These are phyloP conservation scores for Anthonomus grandis DNA, from an alignment of 1,140 invertebrate genomes.

Conservation along the genomic window DNA sequence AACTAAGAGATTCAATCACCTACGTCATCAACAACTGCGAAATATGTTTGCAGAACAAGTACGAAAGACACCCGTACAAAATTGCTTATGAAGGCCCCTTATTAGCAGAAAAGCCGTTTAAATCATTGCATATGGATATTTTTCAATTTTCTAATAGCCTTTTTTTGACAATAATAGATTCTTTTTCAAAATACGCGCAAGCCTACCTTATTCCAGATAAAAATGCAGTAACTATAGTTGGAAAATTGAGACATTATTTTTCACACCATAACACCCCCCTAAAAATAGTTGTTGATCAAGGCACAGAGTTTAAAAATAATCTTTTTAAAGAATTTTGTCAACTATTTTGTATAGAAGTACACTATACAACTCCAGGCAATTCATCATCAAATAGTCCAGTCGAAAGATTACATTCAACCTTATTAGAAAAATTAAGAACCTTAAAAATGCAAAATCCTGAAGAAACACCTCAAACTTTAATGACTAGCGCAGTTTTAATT, in stretches of 20 bases:
- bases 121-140: constrained; percentile 35
- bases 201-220: constrained; percentile 9
- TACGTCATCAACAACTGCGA: too few species aligned
- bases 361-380: constrained; percentile 24
- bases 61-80: too few species aligned
- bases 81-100: too few species aligned
- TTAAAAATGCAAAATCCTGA: constrained; percentile 17
- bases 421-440: constrained; percentile 27
- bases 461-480: constrained; percentile 16
- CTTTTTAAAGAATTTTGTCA: constrained; percentile 32
- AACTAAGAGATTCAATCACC: too few species aligned
- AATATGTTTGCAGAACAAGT: too few species aligned
- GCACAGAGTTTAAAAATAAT: constrained; percentile 32
- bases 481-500: constrained; percentile 24
- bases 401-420: constrained; percentile 34
- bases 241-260: constrained; percentile 9
- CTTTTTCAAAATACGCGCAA: constrained; percentile 28
- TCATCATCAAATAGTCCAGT: constrained; percentile 28
- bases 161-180: constrained; percentile 37
- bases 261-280: constrained; percentile 15
- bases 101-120: constrained; percentile 39
- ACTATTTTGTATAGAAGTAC: constrained; percentile 28
- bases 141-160: constrained; percentile 29
- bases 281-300: constrained; percentile 27
- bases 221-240: constrained; percentile 9